Evolutionary conservation across 30 jellyfish, hydroid and myxozoan genomes (phyloP).

Genomic region (Cassiopea andromeda): DNA sequence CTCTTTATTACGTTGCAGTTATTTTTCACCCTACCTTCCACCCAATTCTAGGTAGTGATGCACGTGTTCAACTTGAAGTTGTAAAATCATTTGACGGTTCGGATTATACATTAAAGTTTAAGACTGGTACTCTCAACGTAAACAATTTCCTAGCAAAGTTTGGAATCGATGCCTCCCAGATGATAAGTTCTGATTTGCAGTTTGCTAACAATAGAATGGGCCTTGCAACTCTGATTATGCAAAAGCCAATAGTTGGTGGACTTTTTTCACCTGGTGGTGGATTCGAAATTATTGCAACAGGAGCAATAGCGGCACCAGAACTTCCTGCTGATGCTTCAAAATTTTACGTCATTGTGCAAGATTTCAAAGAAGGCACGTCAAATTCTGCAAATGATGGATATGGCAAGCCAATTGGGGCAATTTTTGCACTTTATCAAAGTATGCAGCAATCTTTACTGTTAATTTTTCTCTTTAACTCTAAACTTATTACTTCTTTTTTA

Average conservation of each 20-base stretch:
- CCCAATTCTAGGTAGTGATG: background rate
- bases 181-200: conserved; percentile 17
- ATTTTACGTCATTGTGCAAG: conserved; percentile 44
- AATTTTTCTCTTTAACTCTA: too few relatives aligned
- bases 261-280: conserved; percentile 59
- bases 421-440: conserved; percentile 31
- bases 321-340: conserved; percentile 53
- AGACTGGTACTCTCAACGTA: conserved; percentile 7
- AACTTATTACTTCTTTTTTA: too few relatives aligned
- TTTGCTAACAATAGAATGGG: conserved; percentile 31
- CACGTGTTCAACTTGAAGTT: conserved; percentile 10
- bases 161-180: conserved; percentile 10
- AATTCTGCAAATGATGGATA: conserved; percentile 17
- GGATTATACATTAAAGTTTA: conserved; percentile 20
- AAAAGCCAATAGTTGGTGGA: conserved; percentile 43
- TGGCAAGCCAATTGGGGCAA: conserved; percentile 44
- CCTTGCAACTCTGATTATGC: conserved; percentile 12
- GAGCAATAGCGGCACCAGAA: conserved; percentile 47
- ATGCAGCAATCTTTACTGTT: too few relatives aligned
- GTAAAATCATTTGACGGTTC: conserved; percentile 13
- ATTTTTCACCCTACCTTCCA: background rate
- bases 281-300: conserved; percentile 50
- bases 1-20: background rate
- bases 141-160: conserved; percentile 20
- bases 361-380: conserved; percentile 1